These are phyloP conservation scores for Lissocephala sabroskyi DNA, from an alignment of 2,888 invertebrate species.

Conservation along the genomic window DNA sequence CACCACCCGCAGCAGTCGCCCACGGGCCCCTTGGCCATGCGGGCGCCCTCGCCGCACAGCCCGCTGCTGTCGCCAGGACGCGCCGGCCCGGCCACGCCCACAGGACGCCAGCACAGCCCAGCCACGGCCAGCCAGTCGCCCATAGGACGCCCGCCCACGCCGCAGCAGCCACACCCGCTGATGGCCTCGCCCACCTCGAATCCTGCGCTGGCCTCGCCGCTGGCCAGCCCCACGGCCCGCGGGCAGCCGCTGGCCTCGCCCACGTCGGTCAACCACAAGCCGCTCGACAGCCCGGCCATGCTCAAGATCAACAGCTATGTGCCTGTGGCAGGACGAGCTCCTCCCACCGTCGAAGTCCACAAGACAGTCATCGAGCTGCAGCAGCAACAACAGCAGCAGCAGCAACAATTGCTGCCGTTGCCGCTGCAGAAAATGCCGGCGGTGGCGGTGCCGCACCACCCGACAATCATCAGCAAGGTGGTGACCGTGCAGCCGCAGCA, in stretches of 20 bases:
- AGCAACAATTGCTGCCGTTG: conserved; percentile 51
- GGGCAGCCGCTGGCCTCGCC: conserved; percentile 47
- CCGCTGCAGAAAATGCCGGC: conserved; percentile 63
- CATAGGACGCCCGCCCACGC: background rate
- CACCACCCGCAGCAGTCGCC: conserved; percentile 42
- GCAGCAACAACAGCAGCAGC: conserved; percentile 30
- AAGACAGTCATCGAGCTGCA: conserved; percentile 70
- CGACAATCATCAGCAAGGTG: conserved; percentile 68
- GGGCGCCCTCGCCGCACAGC: conserved; percentile 70
- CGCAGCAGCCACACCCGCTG: conserved; percentile 29
- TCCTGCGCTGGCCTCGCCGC: conserved; percentile 39
- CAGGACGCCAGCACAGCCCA: conserved; percentile 54
- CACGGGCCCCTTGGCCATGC: conserved; percentile 43
- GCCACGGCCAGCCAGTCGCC: conserved; percentile 17
- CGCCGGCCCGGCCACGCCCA: conserved; percentile 35
- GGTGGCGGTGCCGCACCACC: conserved; percentile 53
- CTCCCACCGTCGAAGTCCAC: background rate
- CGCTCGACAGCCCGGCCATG: conserved; percentile 28
- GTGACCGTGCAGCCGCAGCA: conserved; percentile 68
- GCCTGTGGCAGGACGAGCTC: too few species aligned
- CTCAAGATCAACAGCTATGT: background rate
- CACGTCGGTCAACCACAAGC: conserved; percentile 56
- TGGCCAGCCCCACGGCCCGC: conserved; percentile 69
- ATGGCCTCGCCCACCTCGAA: conserved; percentile 30
- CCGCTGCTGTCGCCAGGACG: conserved; percentile 62